These are phyloP conservation scores for Yoshiicerus persimilis DNA, from an alignment of 1,140 invertebrate genomes.

Conservation along the genomic window DNA sequence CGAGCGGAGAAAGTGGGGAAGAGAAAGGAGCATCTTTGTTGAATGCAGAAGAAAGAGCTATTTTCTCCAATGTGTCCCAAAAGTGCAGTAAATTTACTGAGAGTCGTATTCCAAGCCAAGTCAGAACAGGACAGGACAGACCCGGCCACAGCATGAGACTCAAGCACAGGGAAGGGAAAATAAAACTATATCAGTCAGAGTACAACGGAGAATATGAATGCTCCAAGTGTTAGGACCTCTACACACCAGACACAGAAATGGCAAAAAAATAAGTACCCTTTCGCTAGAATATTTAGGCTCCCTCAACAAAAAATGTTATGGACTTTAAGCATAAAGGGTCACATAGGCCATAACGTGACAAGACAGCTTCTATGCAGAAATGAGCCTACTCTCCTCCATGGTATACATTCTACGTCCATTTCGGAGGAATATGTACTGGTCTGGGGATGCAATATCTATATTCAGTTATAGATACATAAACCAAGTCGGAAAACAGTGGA, in stretches of 20 bases:
- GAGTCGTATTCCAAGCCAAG: constrained; percentile 28
- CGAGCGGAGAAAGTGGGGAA: neutral
- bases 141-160: neutral
- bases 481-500: neutral
- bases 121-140: neutral
- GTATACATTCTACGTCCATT: too few species aligned
- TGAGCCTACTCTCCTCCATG: neutral
- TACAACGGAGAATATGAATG: neutral
- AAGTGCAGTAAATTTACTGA: constrained; percentile 48
- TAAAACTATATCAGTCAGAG: too few species aligned
- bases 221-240: too few species aligned
- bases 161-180: neutral
- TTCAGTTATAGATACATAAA: neutral
- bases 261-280: neutral
- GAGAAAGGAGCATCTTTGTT: constrained; percentile 13
- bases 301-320: neutral
- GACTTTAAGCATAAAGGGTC: neutral
- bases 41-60: constrained; percentile 49
- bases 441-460: too few species aligned
- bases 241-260: constrained; percentile 6
- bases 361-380: neutral
- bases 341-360: neutral
- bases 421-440: too few species aligned
- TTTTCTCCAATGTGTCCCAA: constrained; percentile 50
- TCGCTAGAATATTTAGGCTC: neutral